Conservation (phyloP, 2,113 vertebrate species). For the Felis chaus region DNA sequence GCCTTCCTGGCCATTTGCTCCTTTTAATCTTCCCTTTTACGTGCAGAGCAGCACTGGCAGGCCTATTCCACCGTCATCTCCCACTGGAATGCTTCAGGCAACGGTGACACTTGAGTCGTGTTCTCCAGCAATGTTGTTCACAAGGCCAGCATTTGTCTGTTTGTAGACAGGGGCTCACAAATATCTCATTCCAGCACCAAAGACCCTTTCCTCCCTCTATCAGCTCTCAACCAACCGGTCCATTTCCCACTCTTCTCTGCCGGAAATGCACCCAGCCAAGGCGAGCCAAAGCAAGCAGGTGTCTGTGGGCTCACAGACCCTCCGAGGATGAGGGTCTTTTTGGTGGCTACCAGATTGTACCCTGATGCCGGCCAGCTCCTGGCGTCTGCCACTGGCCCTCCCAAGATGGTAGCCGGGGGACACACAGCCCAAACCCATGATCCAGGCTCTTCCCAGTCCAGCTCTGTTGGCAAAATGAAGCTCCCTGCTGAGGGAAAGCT, state of each 20-base stretch:
- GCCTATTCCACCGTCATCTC: not conserved
- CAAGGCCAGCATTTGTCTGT: not conserved
- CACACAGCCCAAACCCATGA: conserved; percentile 21
- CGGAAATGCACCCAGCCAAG: conserved; percentile 45
- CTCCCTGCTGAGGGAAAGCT: not conserved
- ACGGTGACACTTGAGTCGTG: not conserved
- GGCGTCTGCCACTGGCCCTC: conserved; percentile 43
- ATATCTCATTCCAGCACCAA: not conserved
- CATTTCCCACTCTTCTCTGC: conserved; percentile 20
- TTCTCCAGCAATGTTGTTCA: not conserved
- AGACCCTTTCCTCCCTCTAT: not conserved
- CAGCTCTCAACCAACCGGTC: not conserved
- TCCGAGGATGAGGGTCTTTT: conserved; percentile 19
- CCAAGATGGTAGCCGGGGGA: conserved; percentile 51
- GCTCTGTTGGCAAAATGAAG: conserved; percentile 45
- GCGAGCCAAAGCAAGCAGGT: conserved; percentile 52
- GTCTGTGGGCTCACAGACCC: conserved; percentile 39
- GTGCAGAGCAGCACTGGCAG: not conserved
- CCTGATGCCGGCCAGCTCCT: conserved; percentile 49
- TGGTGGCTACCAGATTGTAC: conserved; percentile 67
- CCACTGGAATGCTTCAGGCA: not conserved
- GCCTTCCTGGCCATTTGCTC: not conserved
- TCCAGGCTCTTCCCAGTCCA: not conserved
- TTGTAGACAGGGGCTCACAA: not conserved
- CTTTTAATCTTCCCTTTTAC: not conserved